Conservation (phyloP, 2,888 invertebrate species). For the Xanthorhoe designata region DNA sequence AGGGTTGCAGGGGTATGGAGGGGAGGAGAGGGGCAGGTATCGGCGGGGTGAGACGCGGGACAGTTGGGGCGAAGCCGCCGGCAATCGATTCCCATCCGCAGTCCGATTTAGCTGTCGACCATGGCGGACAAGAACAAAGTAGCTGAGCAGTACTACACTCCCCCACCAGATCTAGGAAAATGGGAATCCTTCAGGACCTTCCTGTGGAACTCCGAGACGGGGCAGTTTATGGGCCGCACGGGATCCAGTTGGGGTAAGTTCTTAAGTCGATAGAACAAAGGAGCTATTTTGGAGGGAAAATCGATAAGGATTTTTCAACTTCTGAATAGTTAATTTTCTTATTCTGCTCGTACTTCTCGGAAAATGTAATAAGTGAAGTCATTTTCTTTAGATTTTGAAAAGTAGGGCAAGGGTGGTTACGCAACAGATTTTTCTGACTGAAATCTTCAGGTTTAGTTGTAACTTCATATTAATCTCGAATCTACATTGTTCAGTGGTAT, state of each 20-base stretch:
- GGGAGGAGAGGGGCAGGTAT: conserved; percentile 51
- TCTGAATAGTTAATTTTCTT: conserved; percentile 17
- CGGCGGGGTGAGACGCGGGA: conserved; percentile 45
- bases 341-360: not conserved
- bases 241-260: conserved; percentile 98
- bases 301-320: conserved; percentile 41
- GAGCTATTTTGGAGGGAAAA: conserved; percentile 65
- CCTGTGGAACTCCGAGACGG: conserved; percentile 96
- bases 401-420: conserved; percentile 31
- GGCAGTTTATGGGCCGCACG: conserved; percentile 95
- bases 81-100: conserved; percentile 80
- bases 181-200: conserved; percentile 95
- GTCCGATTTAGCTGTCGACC: conserved; percentile 75
- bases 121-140: conserved; percentile 92
- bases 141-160: conserved; percentile 90
- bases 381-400: not conserved
- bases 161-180: conserved; percentile 92
- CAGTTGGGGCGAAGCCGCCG: conserved; percentile 68
- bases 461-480: not conserved
- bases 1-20: conserved; percentile 66
- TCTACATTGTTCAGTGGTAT: not conserved
- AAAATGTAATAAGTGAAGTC: not conserved
- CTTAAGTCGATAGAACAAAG: conserved; percentile 30
- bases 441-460: conserved; percentile 17
- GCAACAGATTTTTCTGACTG: conserved; percentile 34